Conservation (phyloP, 2,797 vertebrate genomes). For the Sciurus vulgaris region DNA sequence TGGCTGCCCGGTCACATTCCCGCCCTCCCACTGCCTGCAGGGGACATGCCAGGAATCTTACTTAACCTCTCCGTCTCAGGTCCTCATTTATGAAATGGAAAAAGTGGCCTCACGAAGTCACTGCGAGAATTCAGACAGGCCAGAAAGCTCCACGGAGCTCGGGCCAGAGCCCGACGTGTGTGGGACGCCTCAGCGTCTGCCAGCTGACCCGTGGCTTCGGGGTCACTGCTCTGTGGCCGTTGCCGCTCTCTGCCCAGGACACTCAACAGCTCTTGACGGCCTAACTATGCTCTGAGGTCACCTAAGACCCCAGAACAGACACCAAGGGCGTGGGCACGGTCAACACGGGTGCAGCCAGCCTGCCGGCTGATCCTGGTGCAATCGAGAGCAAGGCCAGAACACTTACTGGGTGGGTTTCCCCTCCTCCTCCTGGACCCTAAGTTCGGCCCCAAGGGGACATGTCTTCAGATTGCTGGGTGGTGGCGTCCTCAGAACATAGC, state of each 20-base stretch:
- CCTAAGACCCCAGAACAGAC: background rate
- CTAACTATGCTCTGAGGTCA: background rate
- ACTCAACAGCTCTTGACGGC: background rate
- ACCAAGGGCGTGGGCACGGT: background rate
- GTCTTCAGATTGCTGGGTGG: background rate
- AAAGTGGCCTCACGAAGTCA: background rate
- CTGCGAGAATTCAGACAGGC: background rate
- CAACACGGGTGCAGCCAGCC: rapidly evolving
- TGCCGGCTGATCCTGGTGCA: rapidly evolving
- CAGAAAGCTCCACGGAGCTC: rapidly evolving
- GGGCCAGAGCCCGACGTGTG: rapidly evolving
- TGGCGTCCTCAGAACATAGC: background rate
- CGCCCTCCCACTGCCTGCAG: background rate
- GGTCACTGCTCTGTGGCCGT: rapidly evolving
- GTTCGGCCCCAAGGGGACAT: too few relatives aligned
- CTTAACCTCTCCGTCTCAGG: background rate
- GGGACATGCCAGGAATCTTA: rapidly evolving
- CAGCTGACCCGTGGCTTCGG: rapidly evolving
- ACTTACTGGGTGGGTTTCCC: background rate
- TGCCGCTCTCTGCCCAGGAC: background rate
- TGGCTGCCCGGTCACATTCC: rapidly evolving
- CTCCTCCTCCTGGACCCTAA: too few relatives aligned
- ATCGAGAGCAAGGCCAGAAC: background rate
- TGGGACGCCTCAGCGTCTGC: rapidly evolving
- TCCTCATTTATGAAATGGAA: background rate